phyloP scores from a whole-genome alignment of 2,797 vertebrate species.

The Anniella stebbinsi region DNA sequence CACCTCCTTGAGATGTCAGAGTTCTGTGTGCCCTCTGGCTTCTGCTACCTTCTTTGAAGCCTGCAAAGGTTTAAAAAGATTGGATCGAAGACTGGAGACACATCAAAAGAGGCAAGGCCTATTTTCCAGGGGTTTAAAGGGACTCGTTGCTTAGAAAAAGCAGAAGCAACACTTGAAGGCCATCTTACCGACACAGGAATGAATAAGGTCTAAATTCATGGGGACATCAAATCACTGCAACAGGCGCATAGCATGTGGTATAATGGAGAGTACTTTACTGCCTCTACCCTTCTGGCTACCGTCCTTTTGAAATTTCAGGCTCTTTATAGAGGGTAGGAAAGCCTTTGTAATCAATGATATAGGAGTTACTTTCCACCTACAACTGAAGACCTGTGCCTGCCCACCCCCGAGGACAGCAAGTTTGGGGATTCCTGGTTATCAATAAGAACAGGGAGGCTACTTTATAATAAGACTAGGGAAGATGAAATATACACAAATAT shows the following conservation, averaged over 20 bases:
- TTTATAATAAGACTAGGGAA: neutral
- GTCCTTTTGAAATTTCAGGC: conserved; percentile 42
- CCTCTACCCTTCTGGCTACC: conserved; percentile 55
- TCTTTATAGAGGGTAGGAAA: conserved; percentile 56
- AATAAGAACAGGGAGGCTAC: neutral
- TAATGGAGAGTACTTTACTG: conserved; percentile 54
- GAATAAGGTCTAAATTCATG: conserved; percentile 58
- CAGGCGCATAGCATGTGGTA: conserved; percentile 37
- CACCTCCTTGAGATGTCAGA: conserved; percentile 24
- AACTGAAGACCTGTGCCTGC: neutral
- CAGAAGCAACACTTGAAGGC: conserved; percentile 38
- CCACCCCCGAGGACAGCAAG: neutral
- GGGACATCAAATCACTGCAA: conserved; percentile 59
- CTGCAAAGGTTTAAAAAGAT: conserved; percentile 37
- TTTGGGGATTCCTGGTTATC: neutral
- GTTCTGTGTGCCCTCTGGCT: conserved; percentile 30
- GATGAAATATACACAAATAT: neutral
- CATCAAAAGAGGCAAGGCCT: conserved; percentile 32
- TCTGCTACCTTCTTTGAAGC: conserved; percentile 24
- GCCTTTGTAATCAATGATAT: conserved; percentile 38
- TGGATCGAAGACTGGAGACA: neutral
- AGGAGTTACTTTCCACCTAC: conserved; percentile 30
- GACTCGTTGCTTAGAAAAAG: conserved; percentile 29
- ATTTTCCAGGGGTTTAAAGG: conserved; percentile 43
- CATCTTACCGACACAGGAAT: conserved; percentile 60